Conservation (phyloP, 2,888 invertebrate species). For the Argyresthia albistria region DNA sequence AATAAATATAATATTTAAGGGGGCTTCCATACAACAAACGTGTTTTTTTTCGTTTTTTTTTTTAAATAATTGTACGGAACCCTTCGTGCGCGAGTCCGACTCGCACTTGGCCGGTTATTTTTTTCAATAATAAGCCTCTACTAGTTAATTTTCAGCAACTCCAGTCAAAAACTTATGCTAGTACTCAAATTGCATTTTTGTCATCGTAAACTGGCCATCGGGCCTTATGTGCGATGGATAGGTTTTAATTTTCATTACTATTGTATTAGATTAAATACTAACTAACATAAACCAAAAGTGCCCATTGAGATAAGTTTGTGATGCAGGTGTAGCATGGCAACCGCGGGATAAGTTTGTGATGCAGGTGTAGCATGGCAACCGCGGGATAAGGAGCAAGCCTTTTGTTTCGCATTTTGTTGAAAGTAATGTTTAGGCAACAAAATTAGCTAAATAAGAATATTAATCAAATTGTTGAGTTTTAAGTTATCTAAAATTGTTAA, state of each 20-base stretch:
- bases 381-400: conserved; percentile 39
- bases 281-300: conserved; percentile 74
- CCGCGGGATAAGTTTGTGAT: conserved; percentile 70
- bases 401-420: conserved; percentile 63
- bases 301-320: conserved; percentile 73
- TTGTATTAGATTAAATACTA: conserved; percentile 67
- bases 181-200: too few relatives aligned
- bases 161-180: too few relatives aligned
- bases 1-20: too few relatives aligned
- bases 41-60: too few relatives aligned
- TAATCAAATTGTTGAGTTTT: conserved; percentile 66
- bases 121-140: too few relatives aligned
- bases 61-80: too few relatives aligned
- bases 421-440: conserved; percentile 67
- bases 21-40: too few relatives aligned
- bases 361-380: conserved; percentile 7
- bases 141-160: too few relatives aligned
- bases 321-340: conserved; percentile 16
- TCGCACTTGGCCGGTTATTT: too few relatives aligned
- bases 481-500: conserved; percentile 67
- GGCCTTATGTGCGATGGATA: too few relatives aligned
- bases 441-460: conserved; percentile 64
- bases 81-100: too few relatives aligned
- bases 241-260: conserved; percentile 68
- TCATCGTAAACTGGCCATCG: too few relatives aligned